Evolutionary conservation across 2,797 vertebrate genomes (phyloP).

Genomic region (Nothura maculosa): DNA sequence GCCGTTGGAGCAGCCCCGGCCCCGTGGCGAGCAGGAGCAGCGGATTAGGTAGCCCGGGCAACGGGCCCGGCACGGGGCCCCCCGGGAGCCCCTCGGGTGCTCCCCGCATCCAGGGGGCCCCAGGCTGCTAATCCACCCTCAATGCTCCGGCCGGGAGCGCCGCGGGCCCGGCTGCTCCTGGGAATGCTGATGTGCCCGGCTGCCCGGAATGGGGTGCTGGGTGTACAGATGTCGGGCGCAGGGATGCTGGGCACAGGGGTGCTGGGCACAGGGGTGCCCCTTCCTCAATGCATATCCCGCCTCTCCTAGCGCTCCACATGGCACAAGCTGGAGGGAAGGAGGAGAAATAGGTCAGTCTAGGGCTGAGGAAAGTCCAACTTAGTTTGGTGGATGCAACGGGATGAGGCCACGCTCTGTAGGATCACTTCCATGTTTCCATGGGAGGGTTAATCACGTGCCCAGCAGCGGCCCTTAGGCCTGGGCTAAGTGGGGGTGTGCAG

Average conservation of each 20-base stretch:
- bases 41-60: constrained; percentile 69
- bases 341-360: constrained; percentile 46
- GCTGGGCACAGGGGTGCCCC: background rate
- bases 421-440: constrained; percentile 38
- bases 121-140: constrained; percentile 68
- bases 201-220: too few relatives aligned
- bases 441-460: background rate
- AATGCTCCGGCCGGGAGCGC: constrained; percentile 31
- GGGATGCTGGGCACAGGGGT: too few relatives aligned
- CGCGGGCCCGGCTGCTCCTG: constrained; percentile 45
- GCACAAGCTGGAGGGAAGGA: background rate
- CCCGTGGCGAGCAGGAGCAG: background rate
- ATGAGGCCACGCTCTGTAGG: constrained; percentile 8
- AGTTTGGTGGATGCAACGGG: constrained; percentile 40
- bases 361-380: constrained; percentile 54
- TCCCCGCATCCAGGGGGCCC: constrained; percentile 39
- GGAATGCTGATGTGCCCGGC: constrained; percentile 61
- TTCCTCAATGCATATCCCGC: background rate
- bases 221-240: too few relatives aligned
- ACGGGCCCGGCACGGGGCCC: constrained; percentile 37
- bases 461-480: constrained; percentile 9
- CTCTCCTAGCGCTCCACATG: rapidly evolving
- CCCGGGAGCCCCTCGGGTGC: constrained; percentile 45
- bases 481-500: background rate
- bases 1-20: background rate